Conservation (phyloP, 2,113 vertebrate species). For the Cynoglossus semilaevis region DNA sequence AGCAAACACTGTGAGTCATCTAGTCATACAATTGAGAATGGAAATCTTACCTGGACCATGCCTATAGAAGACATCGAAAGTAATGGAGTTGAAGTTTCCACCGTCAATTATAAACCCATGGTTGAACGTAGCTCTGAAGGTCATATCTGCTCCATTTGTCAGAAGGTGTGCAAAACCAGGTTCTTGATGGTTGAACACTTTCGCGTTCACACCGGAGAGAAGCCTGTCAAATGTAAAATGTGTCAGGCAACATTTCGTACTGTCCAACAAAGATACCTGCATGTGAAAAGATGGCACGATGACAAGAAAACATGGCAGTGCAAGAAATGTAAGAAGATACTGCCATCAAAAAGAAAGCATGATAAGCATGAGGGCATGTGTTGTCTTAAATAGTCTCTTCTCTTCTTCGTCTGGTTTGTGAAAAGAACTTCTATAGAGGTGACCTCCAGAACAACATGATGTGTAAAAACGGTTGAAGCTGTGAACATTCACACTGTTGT, state of each 20-base stretch:
- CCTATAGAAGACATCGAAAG: slow-evolving; percentile 34
- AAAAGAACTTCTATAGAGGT: slow-evolving; percentile 9
- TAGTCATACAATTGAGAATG: neutral
- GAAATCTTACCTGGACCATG: slow-evolving; percentile 28
- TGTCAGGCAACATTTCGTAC: slow-evolving; percentile 19
- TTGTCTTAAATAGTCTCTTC: neutral
- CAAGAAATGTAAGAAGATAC: slow-evolving; percentile 10
- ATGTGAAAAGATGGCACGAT: neutral
- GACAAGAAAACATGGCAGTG: accelerated
- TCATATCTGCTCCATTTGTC: slow-evolving; percentile 28
- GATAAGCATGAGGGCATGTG: neutral
- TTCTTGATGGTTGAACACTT: slow-evolving; percentile 23
- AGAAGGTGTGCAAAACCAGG: neutral
- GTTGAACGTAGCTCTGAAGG: neutral
- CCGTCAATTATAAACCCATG: slow-evolving; percentile 8
- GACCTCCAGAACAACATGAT: slow-evolving; percentile 2
- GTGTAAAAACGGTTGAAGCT: neutral
- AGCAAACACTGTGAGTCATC: neutral
- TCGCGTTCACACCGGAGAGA: slow-evolving; percentile 42
- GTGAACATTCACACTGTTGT: neutral
- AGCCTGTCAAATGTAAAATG: neutral
- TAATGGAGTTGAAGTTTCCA: neutral
- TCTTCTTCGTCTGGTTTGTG: slow-evolving; percentile 17
- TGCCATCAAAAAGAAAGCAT: accelerated
- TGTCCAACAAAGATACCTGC: neutral